Evolutionary conservation across 2,888 invertebrate genomes (phyloP), one percentile per base, ranked within the genome.

Genomic region (Ennomos quercinarius): DNA sequence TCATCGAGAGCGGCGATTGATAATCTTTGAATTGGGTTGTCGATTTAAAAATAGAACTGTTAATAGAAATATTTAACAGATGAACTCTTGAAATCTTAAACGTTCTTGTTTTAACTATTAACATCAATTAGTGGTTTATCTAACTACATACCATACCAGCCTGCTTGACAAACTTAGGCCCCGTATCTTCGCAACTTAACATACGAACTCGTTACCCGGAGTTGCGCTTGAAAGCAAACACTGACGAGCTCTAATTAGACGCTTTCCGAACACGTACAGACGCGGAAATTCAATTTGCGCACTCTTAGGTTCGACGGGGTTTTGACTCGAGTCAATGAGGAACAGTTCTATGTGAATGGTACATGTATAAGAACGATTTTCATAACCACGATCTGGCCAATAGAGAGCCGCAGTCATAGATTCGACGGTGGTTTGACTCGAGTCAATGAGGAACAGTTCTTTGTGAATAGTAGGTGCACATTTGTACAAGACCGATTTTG

Each of bases 231-330:
- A 48, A 58, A 57, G 51, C 46, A 51, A 53, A 52, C 43, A 57
- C 46, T 42, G 46, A 35, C 38, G 50, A 34, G 51, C 43, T 35
- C 49, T 61, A 61, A 61, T 61, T 61, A 61, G 57, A 41, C 43
- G 57, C 52, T 52, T 49, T 51, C 54, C 44, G 43, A 57, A 47
- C 57, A 61, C 49, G 61, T 61, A 57, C 45, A 40, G 13, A 35
- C 34, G 46, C 11, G 62, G 46, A 61, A 61, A 61, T 54, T 57
- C 57, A 54, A 54, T 57, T 58, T 54, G 59, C 45, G 35, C 52
- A 42, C 57, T 43, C 44, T 44, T 42, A 45, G 10, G 10, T 43
- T 39, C 43, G n/a, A 45, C 35, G 10, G 0, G 38, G 6, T 12
- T 8, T 43, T 10, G n/a, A 27, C n/a, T 43, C 17, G 13, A 10